A percentile compares a stretch with the other conserved stretches of the same genome.
Evolutionary conservation across 2,888 invertebrate species (phyloP).

Genomic region (Scaeva pyrastri): DNA sequence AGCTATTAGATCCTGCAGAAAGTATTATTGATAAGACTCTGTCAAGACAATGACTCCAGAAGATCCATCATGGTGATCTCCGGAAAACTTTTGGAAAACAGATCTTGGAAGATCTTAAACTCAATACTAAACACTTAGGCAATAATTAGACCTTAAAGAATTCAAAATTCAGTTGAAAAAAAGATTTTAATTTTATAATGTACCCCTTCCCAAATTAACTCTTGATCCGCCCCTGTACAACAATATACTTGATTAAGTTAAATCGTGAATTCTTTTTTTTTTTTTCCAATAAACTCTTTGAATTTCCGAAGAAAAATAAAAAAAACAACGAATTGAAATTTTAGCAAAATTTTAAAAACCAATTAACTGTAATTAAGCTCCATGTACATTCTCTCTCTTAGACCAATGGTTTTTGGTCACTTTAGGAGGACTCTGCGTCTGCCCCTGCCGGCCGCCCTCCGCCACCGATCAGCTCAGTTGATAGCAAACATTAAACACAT

Average conservation of each 20-base stretch:
- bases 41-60: too few species aligned
- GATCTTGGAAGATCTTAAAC: too few species aligned
- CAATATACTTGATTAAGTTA: background rate
- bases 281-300: constrained; percentile 53
- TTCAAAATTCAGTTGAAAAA: too few species aligned
- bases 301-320: constrained; percentile 41
- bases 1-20: too few species aligned
- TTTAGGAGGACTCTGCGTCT: constrained; percentile 51
- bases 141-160: too few species aligned
- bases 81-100: too few species aligned
- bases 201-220: background rate
- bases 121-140: too few species aligned
- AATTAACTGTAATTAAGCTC: constrained; percentile 83
- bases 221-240: background rate
- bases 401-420: constrained; percentile 53
- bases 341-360: constrained; percentile 80
- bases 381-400: constrained; percentile 24
- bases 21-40: too few species aligned
- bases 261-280: background rate
- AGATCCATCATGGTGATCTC: too few species aligned
- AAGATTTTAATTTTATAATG: too few species aligned
- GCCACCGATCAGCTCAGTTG: background rate
- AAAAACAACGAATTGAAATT: constrained; percentile 21
- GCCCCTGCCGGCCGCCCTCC: too few species aligned
- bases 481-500: constrained; percentile 63